phyloP scores from a whole-genome alignment of 2,888 invertebrate species.

The Lithophane ornitopus region DNA sequence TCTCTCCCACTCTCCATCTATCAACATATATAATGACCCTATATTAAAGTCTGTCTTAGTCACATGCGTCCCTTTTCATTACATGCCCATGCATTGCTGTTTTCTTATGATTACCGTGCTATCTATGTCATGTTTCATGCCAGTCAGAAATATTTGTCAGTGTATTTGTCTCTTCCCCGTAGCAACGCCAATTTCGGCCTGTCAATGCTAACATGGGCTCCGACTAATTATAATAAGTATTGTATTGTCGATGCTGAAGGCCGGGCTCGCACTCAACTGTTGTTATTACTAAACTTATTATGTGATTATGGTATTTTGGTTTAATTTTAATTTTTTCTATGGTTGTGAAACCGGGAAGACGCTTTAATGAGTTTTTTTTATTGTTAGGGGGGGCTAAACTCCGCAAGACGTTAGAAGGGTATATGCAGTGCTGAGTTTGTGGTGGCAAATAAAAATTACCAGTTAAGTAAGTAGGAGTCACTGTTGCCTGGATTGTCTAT shows the following conservation, averaged over 20 bases:
- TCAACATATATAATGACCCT: no score
- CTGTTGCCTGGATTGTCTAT: background rate
- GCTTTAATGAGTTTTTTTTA: constrained; percentile 2
- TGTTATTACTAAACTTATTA: constrained; percentile 37
- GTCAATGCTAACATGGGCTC: constrained; percentile 33
- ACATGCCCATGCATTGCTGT: background rate
- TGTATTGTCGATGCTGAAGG: constrained; percentile 46
- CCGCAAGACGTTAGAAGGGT: background rate
- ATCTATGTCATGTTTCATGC: background rate
- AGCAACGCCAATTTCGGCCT: constrained; percentile 22
- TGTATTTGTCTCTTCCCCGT: constrained; percentile 1
- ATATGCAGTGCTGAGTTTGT: background rate
- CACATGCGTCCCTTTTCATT: background rate
- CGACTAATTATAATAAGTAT: constrained; percentile 43
- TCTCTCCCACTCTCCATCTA: background rate
- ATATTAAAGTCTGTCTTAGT: background rate
- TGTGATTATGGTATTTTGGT: constrained; percentile 34
- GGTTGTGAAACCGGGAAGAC: constrained; percentile 31
- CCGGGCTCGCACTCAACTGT: constrained; percentile 18
- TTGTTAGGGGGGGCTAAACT: background rate
- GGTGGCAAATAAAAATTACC: no score
- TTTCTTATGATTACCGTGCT: background rate
- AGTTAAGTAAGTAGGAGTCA: background rate
- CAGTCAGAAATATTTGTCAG: background rate
- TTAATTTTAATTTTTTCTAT: constrained; percentile 23